These are phyloP conservation scores for Cephus sareptanus DNA, from an alignment of 2,888 invertebrate genomes.

Conservation along the genomic window DNA sequence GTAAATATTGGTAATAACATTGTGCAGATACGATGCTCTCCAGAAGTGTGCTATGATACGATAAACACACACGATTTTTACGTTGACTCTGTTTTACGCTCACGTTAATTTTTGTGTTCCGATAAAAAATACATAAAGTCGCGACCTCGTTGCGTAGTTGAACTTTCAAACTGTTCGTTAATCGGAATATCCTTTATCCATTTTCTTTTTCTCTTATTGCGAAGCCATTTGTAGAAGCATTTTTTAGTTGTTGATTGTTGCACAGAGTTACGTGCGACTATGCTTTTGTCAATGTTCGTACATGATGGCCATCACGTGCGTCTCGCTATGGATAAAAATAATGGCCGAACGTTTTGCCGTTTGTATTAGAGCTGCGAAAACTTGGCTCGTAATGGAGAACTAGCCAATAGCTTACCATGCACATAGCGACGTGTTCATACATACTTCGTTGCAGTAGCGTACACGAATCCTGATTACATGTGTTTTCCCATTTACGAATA, in stretches of 20 bases:
- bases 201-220: background rate
- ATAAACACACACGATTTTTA: background rate
- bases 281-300: background rate
- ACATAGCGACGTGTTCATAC: background rate
- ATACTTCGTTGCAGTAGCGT: background rate
- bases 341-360: background rate
- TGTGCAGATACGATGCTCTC: background rate
- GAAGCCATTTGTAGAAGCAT: background rate
- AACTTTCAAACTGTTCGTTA: background rate
- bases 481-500: background rate
- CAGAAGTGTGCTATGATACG: background rate
- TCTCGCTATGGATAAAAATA: background rate
- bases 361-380: background rate
- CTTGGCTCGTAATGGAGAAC: background rate
- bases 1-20: background rate
- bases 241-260: background rate
- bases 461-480: background rate
- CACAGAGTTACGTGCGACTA: background rate
- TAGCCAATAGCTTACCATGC: background rate
- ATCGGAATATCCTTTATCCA: background rate
- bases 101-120: background rate
- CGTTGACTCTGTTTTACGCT: background rate
- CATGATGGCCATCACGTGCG: background rate
- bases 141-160: background rate
- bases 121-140: background rate